Evolutionary conservation across 2,888 invertebrate genomes (phyloP), one percentile per base, ranked within the genome.

Genomic region (Spatulosminthurus flaviceps): DNA sequence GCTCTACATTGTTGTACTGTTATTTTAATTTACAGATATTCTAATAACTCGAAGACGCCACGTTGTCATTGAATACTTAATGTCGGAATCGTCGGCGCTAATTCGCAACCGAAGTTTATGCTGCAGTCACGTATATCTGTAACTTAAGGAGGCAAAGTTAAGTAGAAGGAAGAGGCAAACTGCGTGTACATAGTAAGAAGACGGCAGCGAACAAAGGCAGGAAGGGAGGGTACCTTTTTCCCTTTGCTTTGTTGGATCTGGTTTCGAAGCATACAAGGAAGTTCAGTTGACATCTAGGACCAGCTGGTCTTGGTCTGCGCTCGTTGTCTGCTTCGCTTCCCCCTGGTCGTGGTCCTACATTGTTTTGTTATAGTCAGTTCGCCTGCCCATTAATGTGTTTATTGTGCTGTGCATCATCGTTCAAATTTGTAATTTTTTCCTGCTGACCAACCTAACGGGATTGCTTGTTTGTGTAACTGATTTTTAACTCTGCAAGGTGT

Each of bases 201-300:
- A 22, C 16, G 64, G 9, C 22, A 21, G 26, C 1, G 64, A 28
- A 70, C 70, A 70, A 70, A 70, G 70, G 22, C 70, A 70, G 70
- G 70, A 70, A 70, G 70, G 70, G 70, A 70, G 70, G 70, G 42
- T 70, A 70, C 70, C 41, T 70, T 70, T 70, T 70, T 42, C 41
- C 70, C 42, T 29, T 70, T 34, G 51, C 51, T 51, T 51, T 51
- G 51, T 51, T n/a, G 51, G 51, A 51, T 13, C 51, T 51, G 16
- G 51, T 19, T 19, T 34, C 51, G 51, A 51, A 51, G 51, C 16
- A 4, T 41, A 41, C 67, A 13, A 67, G 67, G 67, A 67, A 67
- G 67, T 67, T 67, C 29, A 70, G 70, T 70, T 70, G 70, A 70
- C 70, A 70, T 29, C 70, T 41, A 70, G 70, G 70, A 70, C 70